Percentiles rank a stretch among this genome's conserved stretches.
phyloP scores from a whole-genome alignment of 1,140 invertebrate species.

The Drosophila azteca region DNA sequence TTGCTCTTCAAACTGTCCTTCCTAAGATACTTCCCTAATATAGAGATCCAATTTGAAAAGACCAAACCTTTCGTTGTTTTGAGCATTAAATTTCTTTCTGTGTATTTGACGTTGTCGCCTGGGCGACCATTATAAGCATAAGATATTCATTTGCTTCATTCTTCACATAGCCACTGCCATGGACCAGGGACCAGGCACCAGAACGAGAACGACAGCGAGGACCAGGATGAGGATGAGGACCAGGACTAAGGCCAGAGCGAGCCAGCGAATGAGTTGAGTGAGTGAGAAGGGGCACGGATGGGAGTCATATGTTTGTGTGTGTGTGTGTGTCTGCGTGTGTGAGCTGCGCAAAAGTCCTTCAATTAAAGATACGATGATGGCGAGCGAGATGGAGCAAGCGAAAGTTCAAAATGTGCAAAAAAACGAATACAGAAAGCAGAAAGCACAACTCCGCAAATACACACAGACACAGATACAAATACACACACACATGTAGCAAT shows the following conservation, averaged over 20 bases:
- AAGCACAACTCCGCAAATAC: slow-evolving; percentile 41
- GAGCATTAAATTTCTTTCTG: no score
- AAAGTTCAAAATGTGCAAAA: slow-evolving; percentile 56
- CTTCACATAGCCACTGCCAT: slow-evolving; percentile 75
- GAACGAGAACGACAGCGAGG: no score
- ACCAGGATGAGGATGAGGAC: neutral
- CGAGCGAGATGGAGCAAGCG: slow-evolving; percentile 60
- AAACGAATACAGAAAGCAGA: slow-evolving; percentile 30
- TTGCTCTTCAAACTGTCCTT: neutral
- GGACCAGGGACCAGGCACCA: slow-evolving; percentile 29
- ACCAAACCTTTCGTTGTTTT: no score
- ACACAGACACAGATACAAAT: slow-evolving; percentile 8
- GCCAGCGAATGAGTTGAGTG: slow-evolving; percentile 41
- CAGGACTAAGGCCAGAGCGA: slow-evolving; percentile 44
- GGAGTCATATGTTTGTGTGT: slow-evolving; percentile 14
- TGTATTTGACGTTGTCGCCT: slow-evolving; percentile 48
- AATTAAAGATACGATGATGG: slow-evolving; percentile 75
- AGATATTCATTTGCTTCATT: slow-evolving; percentile 80
- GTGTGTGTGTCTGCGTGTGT: slow-evolving; percentile 37
- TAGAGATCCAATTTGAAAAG: no score
- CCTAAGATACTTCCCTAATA: no score
- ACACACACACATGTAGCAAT: slow-evolving; percentile 1
- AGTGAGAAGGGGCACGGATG: slow-evolving; percentile 30
- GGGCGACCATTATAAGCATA: slow-evolving; percentile 78
- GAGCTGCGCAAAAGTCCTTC: slow-evolving; percentile 79